phyloP scores from a whole-genome alignment of 2,113 vertebrate genomes.

The Pterocles gutturalis region DNA sequence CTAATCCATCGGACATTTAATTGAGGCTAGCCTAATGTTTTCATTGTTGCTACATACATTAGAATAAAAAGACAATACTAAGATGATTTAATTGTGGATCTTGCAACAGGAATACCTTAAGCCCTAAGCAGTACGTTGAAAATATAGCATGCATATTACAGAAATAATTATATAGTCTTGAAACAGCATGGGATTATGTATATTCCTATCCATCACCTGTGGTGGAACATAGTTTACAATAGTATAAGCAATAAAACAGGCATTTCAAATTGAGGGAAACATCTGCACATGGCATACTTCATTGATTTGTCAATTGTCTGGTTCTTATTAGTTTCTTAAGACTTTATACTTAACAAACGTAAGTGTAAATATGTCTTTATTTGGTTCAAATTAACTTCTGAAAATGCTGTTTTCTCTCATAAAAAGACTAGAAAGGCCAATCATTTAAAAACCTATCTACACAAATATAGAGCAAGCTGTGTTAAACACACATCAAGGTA shows the following conservation, averaged over 20 bases:
- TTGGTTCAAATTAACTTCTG: background rate
- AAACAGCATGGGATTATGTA: background rate
- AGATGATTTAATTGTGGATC: slow-evolving; percentile 59
- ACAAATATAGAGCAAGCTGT: background rate
- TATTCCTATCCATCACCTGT: slow-evolving; percentile 23
- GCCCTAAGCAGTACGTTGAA: slow-evolving; percentile 11
- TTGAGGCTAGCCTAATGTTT: slow-evolving; percentile 69
- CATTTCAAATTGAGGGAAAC: slow-evolving; percentile 62
- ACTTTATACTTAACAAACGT: background rate
- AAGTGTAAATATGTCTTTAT: background rate
- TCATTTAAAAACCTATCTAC: background rate
- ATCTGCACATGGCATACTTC: slow-evolving; percentile 47
- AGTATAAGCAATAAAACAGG: slow-evolving; percentile 38
- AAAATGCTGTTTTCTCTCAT: background rate
- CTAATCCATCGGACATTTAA: slow-evolving; percentile 65
- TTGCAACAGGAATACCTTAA: slow-evolving; percentile 38
- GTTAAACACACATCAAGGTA: slow-evolving; percentile 23
- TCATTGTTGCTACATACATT: slow-evolving; percentile 56
- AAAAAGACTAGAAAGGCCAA: background rate
- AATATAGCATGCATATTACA: slow-evolving; percentile 18
- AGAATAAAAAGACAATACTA: slow-evolving; percentile 53
- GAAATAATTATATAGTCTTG: slow-evolving; percentile 41
- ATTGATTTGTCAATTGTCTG: slow-evolving; percentile 43
- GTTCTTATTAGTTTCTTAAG: slow-evolving; percentile 52
- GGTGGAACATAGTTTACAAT: slow-evolving; percentile 12